A percentile compares a stretch with the other conserved stretches of the same genome.
Conservation (phyloP, 2,888 invertebrate species). For the Omphaloscelis lunosa region DNA sequence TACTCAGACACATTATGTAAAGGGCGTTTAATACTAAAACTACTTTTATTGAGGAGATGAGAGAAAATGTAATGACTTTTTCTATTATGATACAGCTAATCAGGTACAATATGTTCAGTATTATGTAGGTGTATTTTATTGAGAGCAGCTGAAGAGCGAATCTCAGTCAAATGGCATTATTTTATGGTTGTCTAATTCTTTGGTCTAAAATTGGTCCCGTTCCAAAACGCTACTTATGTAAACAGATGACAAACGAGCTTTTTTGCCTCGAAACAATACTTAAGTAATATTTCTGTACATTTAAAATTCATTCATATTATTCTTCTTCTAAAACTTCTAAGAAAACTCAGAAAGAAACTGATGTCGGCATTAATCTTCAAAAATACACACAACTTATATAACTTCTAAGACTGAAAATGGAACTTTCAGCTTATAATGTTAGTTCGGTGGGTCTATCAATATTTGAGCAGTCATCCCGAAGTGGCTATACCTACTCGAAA, state of each 20-base stretch:
- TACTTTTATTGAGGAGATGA: constrained; percentile 28
- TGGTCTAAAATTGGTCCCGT: background rate
- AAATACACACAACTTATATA: constrained; percentile 7
- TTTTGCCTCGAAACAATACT: background rate
- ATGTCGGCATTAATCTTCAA: constrained; percentile 13
- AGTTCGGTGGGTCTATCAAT: constrained; percentile 38
- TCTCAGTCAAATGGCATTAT: too few relatives aligned
- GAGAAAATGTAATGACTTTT: constrained; percentile 9
- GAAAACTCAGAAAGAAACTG: constrained; percentile 7
- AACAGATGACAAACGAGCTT: background rate
- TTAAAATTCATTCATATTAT: background rate
- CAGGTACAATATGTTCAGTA: background rate
- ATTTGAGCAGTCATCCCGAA: constrained; percentile 46
- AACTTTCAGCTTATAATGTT: constrained; percentile 28
- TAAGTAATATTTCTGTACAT: background rate
- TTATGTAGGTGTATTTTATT: background rate
- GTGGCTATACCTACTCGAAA: constrained; percentile 42
- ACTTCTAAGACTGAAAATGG: background rate
- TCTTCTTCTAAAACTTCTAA: background rate
- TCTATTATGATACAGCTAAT: background rate
- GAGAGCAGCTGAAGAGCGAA: background rate
- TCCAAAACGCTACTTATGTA: background rate
- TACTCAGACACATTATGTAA: constrained; percentile 5
- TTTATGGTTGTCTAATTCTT: background rate
- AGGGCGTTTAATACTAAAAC: constrained; percentile 27